Evolutionary conservation across 2,797 vertebrate genomes (phyloP).

Genomic region (Enteromius viviparus): DNA sequence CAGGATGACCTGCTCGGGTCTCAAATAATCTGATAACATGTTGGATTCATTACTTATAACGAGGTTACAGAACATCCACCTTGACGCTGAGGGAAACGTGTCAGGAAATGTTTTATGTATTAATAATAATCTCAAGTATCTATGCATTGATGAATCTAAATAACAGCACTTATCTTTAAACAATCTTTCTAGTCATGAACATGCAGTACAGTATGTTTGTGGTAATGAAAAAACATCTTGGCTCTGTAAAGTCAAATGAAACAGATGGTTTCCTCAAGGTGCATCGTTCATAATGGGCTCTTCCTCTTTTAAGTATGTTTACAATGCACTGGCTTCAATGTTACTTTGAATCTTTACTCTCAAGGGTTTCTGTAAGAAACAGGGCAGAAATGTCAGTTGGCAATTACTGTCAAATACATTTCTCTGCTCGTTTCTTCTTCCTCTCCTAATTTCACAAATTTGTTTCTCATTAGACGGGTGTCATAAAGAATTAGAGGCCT

Average conservation of each 20-base stretch:
- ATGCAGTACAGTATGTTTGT: not conserved
- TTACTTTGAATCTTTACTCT: slow-evolving; percentile 59
- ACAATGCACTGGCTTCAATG: slow-evolving; percentile 59
- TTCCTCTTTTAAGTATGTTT: slow-evolving; percentile 9
- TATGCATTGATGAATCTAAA: not conserved
- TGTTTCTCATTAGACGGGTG: slow-evolving; percentile 73
- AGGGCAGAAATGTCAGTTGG: slow-evolving; percentile 63
- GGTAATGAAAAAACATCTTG: not conserved
- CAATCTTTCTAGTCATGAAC: not conserved
- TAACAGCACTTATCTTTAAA: not conserved
- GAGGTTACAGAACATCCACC: slow-evolving; percentile 9
- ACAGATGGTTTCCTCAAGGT: slow-evolving; percentile 25
- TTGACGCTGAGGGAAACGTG: not conserved
- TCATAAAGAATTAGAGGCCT: slow-evolving; percentile 71
- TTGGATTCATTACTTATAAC: slow-evolving; percentile 9
- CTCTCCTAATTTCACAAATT: slow-evolving; percentile 71
- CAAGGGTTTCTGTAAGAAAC: slow-evolving; percentile 61
- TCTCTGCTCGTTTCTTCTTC: slow-evolving; percentile 68
- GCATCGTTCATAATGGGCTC: not conserved
- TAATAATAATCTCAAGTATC: not conserved
- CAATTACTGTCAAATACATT: slow-evolving; percentile 75
- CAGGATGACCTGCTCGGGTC: slow-evolving; percentile 21
- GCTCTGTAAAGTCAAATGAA: slow-evolving; percentile 9
- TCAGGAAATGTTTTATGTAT: not conserved
- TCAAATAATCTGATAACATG: slow-evolving; percentile 52